Evolutionary conservation across 1,140 invertebrate genomes (phyloP).

Genomic region (Panonychus citri): DNA sequence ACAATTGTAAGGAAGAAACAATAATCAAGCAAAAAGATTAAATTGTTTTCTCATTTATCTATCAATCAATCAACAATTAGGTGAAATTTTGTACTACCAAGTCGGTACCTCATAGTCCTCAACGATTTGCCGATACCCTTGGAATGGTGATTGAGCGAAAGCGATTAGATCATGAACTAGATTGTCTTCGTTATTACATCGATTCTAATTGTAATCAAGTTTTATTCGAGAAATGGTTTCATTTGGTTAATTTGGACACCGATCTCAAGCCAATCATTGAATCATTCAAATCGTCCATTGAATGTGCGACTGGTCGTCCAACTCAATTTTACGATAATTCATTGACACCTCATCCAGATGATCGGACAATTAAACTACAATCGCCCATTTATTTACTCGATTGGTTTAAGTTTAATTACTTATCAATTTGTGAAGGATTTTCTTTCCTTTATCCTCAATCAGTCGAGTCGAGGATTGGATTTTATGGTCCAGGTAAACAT

Average conservation of each 20-base stretch:
- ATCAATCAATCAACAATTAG: not conserved
- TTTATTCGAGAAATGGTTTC: constrained; percentile 34
- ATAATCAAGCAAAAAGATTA: too few relatives aligned
- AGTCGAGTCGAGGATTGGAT: too few relatives aligned
- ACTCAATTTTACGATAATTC: too few relatives aligned
- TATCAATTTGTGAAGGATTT: too few relatives aligned
- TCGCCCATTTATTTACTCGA: too few relatives aligned
- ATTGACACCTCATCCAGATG: too few relatives aligned
- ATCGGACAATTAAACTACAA: too few relatives aligned
- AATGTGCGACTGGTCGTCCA: too few relatives aligned
- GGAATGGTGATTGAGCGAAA: constrained; percentile 34
- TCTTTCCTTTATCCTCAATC: too few relatives aligned
- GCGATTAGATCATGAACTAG: constrained; percentile 24
- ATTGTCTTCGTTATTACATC: constrained; percentile 27
- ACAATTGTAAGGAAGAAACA: too few relatives aligned
- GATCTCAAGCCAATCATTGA: constrained; percentile 31
- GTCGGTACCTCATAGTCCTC: constrained; percentile 34
- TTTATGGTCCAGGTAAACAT: too few relatives aligned
- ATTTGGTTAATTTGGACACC: constrained; percentile 31
- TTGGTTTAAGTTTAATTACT: too few relatives aligned
- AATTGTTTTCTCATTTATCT: not conserved
- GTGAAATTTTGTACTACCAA: constrained; percentile 29
- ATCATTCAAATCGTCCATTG: constrained; percentile 24
- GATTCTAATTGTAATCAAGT: constrained; percentile 12
- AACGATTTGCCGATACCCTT: constrained; percentile 28